Evolutionary conservation across 2,888 invertebrate genomes (phyloP).

Genomic region (Cybosia mesomella): DNA sequence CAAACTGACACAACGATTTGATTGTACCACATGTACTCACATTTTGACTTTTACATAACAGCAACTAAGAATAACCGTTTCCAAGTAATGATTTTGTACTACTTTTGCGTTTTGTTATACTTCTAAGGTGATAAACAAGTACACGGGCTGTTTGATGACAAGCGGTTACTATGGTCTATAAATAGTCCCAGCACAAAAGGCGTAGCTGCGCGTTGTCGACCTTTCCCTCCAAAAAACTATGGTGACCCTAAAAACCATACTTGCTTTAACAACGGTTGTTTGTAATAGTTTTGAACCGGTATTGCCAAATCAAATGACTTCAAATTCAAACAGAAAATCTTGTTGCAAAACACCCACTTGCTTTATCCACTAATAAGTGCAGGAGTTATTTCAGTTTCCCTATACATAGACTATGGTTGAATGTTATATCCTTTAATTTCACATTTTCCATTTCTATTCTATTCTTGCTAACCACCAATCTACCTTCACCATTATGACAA

Average conservation of each 20-base stretch:
- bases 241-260: too few relatives aligned
- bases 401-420: too few relatives aligned
- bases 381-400: too few relatives aligned
- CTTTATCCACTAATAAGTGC: too few relatives aligned
- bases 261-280: too few relatives aligned
- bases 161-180: background rate
- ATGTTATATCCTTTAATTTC: too few relatives aligned
- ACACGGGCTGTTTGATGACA: background rate
- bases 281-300: too few relatives aligned
- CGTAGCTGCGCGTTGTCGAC: background rate
- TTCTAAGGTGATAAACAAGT: background rate
- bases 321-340: too few relatives aligned
- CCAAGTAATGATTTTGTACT: background rate
- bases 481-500: background rate
- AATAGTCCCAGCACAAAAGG: background rate
- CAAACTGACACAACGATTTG: slow-evolving; percentile 57
- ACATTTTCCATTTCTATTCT: background rate
- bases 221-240: too few relatives aligned
- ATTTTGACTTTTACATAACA: background rate
- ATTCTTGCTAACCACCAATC: background rate
- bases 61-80: background rate
- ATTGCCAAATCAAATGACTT: background rate
- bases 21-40: slow-evolving; percentile 25
- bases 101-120: background rate
- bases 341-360: too few relatives aligned